Evolutionary conservation across 2,113 vertebrate species (phyloP).

Genomic region (Leptobrachium ailaonicum): DNA sequence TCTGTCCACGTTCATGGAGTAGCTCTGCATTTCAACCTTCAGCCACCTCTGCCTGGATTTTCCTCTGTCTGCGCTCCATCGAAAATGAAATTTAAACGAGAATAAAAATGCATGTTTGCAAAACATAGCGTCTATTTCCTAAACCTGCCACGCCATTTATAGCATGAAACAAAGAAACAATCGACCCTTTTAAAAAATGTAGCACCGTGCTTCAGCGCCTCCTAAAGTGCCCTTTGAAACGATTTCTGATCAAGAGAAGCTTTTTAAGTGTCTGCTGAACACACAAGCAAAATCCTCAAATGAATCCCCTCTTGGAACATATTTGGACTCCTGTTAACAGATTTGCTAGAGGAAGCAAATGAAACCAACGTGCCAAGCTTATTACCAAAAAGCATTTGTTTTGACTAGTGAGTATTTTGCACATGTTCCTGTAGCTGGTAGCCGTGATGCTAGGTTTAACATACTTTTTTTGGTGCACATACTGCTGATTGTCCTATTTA

Average conservation of each 20-base stretch:
- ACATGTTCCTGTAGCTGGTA: constrained; percentile 22
- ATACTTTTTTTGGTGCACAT: constrained; percentile 37
- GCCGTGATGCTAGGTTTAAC: constrained; percentile 14
- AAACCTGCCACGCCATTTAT: no score
- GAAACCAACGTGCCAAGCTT: constrained; percentile 40
- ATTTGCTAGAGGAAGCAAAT: constrained; percentile 31
- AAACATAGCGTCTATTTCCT: no score
- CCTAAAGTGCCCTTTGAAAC: constrained; percentile 9
- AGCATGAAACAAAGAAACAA: no score
- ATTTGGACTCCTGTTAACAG: constrained; percentile 23
- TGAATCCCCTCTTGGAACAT: constrained; percentile 30
- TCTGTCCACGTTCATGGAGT: no score
- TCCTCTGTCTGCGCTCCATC: no score
- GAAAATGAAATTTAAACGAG: no score
- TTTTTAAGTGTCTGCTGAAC: constrained; percentile 8
- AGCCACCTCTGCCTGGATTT: no score
- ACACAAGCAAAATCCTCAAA: constrained; percentile 22
- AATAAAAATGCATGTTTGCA: no score
- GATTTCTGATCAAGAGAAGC: constrained; percentile 14
- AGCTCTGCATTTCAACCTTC: no score
- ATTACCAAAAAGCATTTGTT: constrained; percentile 44
- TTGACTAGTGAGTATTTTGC: constrained; percentile 34
- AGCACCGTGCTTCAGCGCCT: background rate
- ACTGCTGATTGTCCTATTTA: constrained; percentile 48
- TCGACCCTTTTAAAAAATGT: no score